Conservation (phyloP, 1,140 invertebrate species). For the Drosophila sturtevanti region DNA sequence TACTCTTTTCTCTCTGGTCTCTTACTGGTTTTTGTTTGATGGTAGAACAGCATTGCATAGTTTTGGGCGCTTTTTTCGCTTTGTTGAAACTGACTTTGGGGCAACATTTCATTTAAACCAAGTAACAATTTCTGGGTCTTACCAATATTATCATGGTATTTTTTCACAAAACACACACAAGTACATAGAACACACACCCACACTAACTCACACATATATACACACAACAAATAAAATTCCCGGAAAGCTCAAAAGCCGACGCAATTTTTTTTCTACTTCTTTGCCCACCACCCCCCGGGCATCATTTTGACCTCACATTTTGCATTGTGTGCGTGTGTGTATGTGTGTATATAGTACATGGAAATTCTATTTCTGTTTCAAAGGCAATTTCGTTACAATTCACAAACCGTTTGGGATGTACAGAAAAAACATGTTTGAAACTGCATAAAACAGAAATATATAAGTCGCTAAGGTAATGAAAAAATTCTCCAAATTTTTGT, state of each 20-base stretch:
- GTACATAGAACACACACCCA: background rate
- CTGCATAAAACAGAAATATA: background rate
- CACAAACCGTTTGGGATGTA: background rate
- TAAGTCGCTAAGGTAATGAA: too few relatives aligned
- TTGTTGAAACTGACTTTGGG: constrained; percentile 4
- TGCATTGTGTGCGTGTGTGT: constrained; percentile 11
- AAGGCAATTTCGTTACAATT: too few relatives aligned
- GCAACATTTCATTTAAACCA: constrained; percentile 6
- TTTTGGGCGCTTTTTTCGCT: constrained; percentile 12
- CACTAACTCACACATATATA: background rate
- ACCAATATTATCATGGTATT: constrained; percentile 9
- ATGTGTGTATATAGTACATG: background rate
- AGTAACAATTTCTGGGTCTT: constrained; percentile 6
- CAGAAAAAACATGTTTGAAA: background rate
- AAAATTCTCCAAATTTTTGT: background rate
- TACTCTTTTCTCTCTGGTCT: background rate
- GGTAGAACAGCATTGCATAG: constrained; percentile 3
- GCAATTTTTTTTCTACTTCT: constrained; percentile 5
- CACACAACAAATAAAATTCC: background rate
- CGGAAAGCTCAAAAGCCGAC: constrained; percentile 41
- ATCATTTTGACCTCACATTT: background rate
- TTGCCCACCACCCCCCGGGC: background rate
- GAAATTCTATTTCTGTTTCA: background rate
- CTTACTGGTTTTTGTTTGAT: background rate
- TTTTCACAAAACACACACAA: background rate